Conservation (phyloP, 92 coral and sea anemone species). For the Desmophyllum pertusum region DNA sequence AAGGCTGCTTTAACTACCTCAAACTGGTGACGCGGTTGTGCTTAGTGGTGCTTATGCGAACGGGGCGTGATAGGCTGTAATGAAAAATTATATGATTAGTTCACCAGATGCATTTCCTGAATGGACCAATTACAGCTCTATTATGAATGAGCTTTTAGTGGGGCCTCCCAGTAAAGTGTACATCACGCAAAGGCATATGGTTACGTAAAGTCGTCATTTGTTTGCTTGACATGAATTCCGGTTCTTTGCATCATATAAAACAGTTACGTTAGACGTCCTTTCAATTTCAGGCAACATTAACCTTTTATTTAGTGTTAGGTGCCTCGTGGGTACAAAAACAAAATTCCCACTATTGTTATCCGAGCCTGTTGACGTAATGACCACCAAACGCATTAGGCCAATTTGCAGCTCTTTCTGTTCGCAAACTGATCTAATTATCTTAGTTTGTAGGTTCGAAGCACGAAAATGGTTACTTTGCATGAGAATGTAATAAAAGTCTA, state of each 20-base stretch:
- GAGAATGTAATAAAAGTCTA: conserved; percentile 29
- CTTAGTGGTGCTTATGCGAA: conserved; percentile 26
- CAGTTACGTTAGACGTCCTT: not conserved
- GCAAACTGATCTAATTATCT: conserved; percentile 47
- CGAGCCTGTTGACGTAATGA: conserved; percentile 35
- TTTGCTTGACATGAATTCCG: not conserved
- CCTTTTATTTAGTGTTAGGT: not conserved
- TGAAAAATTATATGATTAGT: conserved; percentile 35
- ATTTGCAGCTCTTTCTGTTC: conserved; percentile 41
- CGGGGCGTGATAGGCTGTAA: conserved; percentile 31
- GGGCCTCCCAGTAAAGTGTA: conserved; percentile 17
- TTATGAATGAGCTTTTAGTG: conserved; percentile 38
- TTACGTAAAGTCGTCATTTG: not conserved
- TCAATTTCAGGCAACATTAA: not conserved
- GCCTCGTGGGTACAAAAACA: conserved; percentile 1
- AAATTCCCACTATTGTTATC: conserved; percentile 23
- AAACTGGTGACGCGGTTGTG: conserved; percentile 39
- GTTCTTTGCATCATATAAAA: not conserved
- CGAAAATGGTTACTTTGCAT: conserved; percentile 50
- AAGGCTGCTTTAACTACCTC: conserved; percentile 32
- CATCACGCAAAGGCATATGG: conserved; percentile 38
- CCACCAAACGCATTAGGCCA: conserved; percentile 45
- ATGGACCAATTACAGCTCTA: conserved; percentile 45
- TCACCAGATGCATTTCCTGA: conserved; percentile 51
- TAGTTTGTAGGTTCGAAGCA: conserved; percentile 36